These are phyloP conservation scores for Zosterops borbonicus DNA, from an alignment of 2,113 vertebrate genomes.

Conservation along the genomic window DNA sequence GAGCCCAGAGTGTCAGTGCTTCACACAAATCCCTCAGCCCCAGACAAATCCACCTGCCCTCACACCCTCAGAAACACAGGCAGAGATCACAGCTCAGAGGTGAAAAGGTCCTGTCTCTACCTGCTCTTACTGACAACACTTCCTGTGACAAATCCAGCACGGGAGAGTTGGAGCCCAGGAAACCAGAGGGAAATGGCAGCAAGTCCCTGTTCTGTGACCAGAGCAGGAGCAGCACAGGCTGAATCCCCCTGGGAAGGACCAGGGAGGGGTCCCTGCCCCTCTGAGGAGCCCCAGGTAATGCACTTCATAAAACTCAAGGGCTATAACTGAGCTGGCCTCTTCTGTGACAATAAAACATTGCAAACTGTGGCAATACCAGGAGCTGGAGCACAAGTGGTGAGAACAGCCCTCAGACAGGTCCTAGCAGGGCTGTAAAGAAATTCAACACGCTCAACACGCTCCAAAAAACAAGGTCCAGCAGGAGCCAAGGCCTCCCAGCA, in stretches of 20 bases:
- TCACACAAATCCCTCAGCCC: not conserved
- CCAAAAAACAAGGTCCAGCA: not conserved
- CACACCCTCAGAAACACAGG: not conserved
- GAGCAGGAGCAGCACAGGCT: not conserved
- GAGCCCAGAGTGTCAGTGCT: not conserved
- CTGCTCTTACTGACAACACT: fast-evolving
- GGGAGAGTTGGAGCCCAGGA: fast-evolving
- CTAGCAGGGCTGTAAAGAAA: not conserved
- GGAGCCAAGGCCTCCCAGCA: not conserved
- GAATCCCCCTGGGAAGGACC: not conserved
- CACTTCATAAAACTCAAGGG: not conserved
- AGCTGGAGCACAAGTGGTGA: not conserved
- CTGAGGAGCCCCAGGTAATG: not conserved
- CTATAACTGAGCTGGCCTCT: not conserved
- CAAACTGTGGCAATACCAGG: fast-evolving
- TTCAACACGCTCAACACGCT: not conserved
- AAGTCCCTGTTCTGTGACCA: fast-evolving
- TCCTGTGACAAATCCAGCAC: not conserved
- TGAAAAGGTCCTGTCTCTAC: not conserved
- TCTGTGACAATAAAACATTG: fast-evolving
- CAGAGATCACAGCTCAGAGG: not conserved
- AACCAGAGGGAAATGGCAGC: not conserved
- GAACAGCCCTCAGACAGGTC: not conserved
- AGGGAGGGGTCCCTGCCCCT: not conserved
- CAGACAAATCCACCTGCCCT: not conserved